These are phyloP conservation scores for Sesia bembeciformis DNA, from an alignment of 2,888 invertebrate species.

Conservation along the genomic window DNA sequence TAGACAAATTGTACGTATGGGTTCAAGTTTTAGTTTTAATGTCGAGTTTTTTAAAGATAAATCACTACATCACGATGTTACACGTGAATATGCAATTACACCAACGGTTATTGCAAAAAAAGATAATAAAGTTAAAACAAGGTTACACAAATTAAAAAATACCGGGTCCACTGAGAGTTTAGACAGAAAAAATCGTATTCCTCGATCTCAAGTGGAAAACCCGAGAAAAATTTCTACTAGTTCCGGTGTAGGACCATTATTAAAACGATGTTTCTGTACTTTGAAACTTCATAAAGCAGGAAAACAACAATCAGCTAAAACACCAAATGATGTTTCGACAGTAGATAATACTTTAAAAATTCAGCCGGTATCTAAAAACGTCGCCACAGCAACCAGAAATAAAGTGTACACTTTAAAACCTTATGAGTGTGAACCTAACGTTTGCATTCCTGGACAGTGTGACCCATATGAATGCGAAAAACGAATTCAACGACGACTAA, in stretches of 20 bases:
- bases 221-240: constrained; percentile 12
- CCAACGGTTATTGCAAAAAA: background rate
- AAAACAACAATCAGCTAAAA: constrained; percentile 4
- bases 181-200: too few species aligned
- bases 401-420: constrained; percentile 7
- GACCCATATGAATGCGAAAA: constrained; percentile 18
- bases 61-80: background rate
- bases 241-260: constrained; percentile 8
- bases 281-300: constrained; percentile 17
- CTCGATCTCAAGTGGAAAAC: background rate
- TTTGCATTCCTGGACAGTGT: constrained; percentile 23
- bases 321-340: background rate
- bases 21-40: constrained; percentile 16
- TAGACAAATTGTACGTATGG: constrained; percentile 12
- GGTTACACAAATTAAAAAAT: background rate
- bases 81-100: background rate
- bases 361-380: constrained; percentile 7
- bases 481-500: constrained; percentile 12
- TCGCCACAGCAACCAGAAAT: constrained; percentile 1
- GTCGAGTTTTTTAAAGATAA: constrained; percentile 17
- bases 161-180: too few species aligned
- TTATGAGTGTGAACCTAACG: constrained; percentile 24
- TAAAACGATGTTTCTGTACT: constrained; percentile 28
- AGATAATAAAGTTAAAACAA: background rate
- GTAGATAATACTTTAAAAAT: constrained; percentile 13